These are phyloP conservation scores for Sabatieria punctata DNA, from an alignment of 2,888 invertebrate genomes.

Conservation along the genomic window DNA sequence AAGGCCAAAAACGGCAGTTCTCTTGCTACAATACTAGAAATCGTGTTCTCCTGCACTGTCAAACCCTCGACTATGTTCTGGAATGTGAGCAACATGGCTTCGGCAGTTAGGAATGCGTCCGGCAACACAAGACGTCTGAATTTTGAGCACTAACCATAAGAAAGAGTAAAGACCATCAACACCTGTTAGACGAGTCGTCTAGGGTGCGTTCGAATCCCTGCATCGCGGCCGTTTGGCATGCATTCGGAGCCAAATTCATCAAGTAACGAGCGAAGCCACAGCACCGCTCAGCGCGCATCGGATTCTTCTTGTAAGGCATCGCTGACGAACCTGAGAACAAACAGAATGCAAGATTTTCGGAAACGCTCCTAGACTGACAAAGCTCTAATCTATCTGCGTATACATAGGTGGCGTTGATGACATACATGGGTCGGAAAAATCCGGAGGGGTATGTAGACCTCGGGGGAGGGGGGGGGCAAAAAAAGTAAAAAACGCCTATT, in stretches of 20 bases:
- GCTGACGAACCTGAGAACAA: slow-evolving; percentile 88
- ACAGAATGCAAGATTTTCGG: too few species aligned
- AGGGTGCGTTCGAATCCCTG: slow-evolving; percentile 95
- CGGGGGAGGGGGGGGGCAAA: too few species aligned
- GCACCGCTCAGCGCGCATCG: slow-evolving; percentile 86
- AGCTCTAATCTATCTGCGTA: too few species aligned
- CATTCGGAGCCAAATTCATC: slow-evolving; percentile 61
- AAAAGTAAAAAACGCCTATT: too few species aligned
- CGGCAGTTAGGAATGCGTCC: slow-evolving; percentile 81
- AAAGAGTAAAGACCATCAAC: too few species aligned
- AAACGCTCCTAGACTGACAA: too few species aligned
- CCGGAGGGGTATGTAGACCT: too few species aligned
- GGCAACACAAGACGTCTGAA: slow-evolving; percentile 65
- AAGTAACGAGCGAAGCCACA: slow-evolving; percentile 81
- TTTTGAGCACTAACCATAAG: too few species aligned
- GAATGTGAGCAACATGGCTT: slow-evolving; percentile 67
- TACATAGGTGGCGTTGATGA: too few species aligned
- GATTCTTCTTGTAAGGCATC: slow-evolving; percentile 98
- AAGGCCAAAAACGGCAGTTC: slow-evolving; percentile 95
- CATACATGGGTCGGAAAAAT: too few species aligned
- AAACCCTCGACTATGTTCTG: slow-evolving; percentile 85
- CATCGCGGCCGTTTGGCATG: slow-evolving; percentile 60
- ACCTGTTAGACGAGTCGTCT: slow-evolving; percentile 85
- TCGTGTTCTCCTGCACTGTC: slow-evolving; percentile 69
- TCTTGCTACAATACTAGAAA: slow-evolving; percentile 31